Evolutionary conservation across 1,140 invertebrate species (phyloP).

Genomic region (Choristoneura fumiferana): DNA sequence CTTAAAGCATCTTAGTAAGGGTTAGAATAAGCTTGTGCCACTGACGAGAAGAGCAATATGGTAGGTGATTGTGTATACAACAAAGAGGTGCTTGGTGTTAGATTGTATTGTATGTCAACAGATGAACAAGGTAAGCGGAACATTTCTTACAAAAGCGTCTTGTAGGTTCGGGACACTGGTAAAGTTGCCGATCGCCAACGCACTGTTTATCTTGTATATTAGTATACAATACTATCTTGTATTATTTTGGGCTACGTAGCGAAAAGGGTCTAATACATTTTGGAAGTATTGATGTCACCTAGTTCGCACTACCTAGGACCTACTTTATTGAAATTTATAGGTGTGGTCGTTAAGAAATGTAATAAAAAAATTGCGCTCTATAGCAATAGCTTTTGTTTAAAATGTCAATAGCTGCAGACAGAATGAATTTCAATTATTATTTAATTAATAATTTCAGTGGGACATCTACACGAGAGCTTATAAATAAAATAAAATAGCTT

Average conservation of each 20-base stretch:
- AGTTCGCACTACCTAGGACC: too few relatives aligned
- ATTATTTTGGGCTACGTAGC: too few relatives aligned
- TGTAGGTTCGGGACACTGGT: background rate
- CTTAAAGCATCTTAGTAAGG: background rate
- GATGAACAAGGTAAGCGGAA: constrained; percentile 7
- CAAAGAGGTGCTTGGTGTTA: constrained; percentile 1
- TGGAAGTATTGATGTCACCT: too few relatives aligned
- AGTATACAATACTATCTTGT: too few relatives aligned
- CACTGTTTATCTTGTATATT: too few relatives aligned
- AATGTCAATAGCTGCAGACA: background rate
- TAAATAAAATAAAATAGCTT: constrained; percentile 6
- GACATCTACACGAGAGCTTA: background rate
- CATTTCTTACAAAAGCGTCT: constrained; percentile 7
- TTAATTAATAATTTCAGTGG: constrained; percentile 9
- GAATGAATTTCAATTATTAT: background rate
- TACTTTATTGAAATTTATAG: too few relatives aligned
- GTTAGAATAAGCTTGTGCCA: background rate
- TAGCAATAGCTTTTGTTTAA: background rate
- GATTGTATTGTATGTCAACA: constrained; percentile 8
- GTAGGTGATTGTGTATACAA: constrained; percentile 10
- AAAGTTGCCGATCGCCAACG: too few relatives aligned
- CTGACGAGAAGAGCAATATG: background rate
- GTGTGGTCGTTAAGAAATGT: too few relatives aligned
- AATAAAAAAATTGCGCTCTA: too few relatives aligned
- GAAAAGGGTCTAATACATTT: too few relatives aligned